phyloP scores from a whole-genome alignment of 2,113 vertebrate genomes.

The Phylloscopus whistleri region DNA sequence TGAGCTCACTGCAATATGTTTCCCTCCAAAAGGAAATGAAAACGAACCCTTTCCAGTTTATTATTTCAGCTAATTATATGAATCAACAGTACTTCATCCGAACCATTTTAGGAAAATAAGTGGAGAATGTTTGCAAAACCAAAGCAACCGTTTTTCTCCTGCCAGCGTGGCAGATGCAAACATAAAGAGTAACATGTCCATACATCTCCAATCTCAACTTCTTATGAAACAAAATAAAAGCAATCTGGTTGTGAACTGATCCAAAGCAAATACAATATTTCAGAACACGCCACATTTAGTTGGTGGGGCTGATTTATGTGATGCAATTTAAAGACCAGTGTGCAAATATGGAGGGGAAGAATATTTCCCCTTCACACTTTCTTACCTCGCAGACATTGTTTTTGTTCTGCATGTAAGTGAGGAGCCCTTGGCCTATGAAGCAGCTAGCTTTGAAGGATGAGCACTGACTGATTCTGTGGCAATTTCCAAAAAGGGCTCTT shows the following conservation, averaged over 20 bases:
- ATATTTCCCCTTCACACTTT: conserved; percentile 22
- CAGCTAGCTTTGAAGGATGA: neutral
- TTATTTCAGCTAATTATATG: conserved; percentile 57
- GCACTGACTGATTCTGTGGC: neutral
- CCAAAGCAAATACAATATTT: conserved; percentile 64
- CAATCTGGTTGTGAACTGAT: conserved; percentile 70
- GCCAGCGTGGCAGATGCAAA: conserved; percentile 54
- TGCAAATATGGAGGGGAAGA: conserved; percentile 2
- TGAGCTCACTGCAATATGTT: neutral
- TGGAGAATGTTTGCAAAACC: conserved; percentile 29
- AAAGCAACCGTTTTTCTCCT: conserved; percentile 44
- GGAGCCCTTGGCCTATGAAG: neutral
- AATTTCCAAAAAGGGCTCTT: neutral
- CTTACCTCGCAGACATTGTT: neutral
- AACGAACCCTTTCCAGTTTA: neutral
- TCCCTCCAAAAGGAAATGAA: conserved; percentile 33
- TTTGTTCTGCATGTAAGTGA: neutral
- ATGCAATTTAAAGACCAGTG: conserved; percentile 2
- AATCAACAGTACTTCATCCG: conserved; percentile 38
- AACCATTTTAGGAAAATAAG: conserved; percentile 42
- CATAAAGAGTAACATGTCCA: conserved; percentile 47
- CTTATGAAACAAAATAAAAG: conserved; percentile 63
- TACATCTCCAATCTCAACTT: conserved; percentile 54
- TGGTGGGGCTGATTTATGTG: conserved; percentile 36
- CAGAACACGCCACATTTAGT: conserved; percentile 17